Conservation (phyloP, 1,140 invertebrate genomes). For the Diprion similis region DNA sequence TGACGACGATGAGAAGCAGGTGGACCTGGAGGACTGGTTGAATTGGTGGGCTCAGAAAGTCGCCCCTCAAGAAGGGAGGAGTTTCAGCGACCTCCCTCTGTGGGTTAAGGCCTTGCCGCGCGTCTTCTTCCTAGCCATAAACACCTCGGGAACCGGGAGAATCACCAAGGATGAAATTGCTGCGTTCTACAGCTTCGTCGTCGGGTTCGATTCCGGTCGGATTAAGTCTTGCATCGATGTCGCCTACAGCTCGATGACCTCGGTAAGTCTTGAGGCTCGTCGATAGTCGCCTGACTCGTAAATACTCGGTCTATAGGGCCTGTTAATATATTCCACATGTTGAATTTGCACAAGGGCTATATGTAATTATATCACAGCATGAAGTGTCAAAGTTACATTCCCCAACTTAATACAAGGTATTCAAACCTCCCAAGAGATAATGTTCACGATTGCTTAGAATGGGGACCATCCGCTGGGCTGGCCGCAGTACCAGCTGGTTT, state of each 20-base stretch:
- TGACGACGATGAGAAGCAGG: conserved; percentile 15
- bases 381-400: background rate
- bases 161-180: conserved; percentile 70
- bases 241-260: conserved; percentile 73
- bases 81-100: conserved; percentile 69
- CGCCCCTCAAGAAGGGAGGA: conserved; percentile 55
- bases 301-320: conserved; percentile 4
- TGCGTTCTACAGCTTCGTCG: conserved; percentile 73
- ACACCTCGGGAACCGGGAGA: conserved; percentile 67
- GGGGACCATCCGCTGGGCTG: conserved; percentile 70
- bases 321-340: conserved; percentile 17
- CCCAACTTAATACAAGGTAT: background rate
- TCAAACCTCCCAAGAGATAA: background rate
- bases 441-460: conserved; percentile 63
- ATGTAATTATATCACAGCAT: conserved; percentile 12
- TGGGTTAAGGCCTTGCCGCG: conserved; percentile 77
- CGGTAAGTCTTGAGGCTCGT: conserved; percentile 61
- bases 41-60: conserved; percentile 70
- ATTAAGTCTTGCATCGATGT: conserved; percentile 71
- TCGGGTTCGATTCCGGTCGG: conserved; percentile 66
- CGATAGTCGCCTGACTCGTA: conserved; percentile 9
- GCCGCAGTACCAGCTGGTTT: conserved; percentile 71
- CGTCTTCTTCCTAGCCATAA: conserved; percentile 75
- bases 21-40: conserved; percentile 67
- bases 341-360: conserved; percentile 6